Evolutionary conservation across 2,888 invertebrate species (phyloP), one percentile per base, ranked within the genome.

Genomic region (Diachrysia chrysitis): DNA sequence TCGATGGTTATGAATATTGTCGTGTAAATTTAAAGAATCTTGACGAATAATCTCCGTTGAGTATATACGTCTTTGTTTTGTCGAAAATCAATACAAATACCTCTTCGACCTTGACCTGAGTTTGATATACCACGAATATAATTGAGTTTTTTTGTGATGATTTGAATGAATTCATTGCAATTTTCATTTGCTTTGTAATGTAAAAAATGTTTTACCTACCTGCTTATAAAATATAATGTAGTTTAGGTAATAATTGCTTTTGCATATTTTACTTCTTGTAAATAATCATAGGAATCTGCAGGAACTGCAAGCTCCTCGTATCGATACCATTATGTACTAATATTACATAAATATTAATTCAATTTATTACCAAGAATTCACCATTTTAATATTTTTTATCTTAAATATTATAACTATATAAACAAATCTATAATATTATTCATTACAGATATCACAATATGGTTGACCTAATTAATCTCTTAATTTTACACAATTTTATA

Each of bases 81-180:
- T 86, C 83, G 88, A 95, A 94, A 95, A 95, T 95, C 95, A 95
- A 95, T 95, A 95, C 94, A 95, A 95, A 95, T 91, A 94, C 87
- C 90, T 90, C 87, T 83, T 87, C 93, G 95, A 94, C 95, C 95
- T 95, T 95, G 95, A 95, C 95, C 94, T 82, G 86, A 85, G 88
- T 84, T 29, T 82, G 78, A 76, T 81, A 75, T 74, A 74, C 67
- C 71, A 73, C 69, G 58, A 71, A 65, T 57, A 58, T 66, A 23
- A 55, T 35, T 48, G 7, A 48, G 29, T 51, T 65, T 68, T 68
- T 62, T 61, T 70, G 63, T 70, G 55, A 69, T 35, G 60, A 55
- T 4, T 46, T 29, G 35, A 19, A 35, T n/a, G n/a, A 42, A 42
- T 48, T 46, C 17, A n/a, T 25, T 65, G 16, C 0, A 16, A 16